phyloP scores from a whole-genome alignment of 2,113 vertebrate genomes.

The Propithecus coquereli region DNA sequence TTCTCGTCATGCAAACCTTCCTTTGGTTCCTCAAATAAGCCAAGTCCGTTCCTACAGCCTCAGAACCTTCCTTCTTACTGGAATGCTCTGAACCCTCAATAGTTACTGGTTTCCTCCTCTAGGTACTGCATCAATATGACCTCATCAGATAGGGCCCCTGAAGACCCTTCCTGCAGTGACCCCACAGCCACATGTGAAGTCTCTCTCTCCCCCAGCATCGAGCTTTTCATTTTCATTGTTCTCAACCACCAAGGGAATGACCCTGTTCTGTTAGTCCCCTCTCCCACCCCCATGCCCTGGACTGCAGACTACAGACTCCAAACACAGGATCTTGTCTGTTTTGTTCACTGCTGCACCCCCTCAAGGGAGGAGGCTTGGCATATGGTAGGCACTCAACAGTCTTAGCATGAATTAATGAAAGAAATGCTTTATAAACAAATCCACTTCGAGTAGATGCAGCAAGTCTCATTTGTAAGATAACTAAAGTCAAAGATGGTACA shows the following conservation, averaged over 20 bases:
- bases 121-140: not conserved
- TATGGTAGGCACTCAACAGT: not conserved
- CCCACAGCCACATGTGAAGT: not conserved
- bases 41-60: not conserved
- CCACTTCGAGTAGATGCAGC: not conserved
- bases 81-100: not conserved
- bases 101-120: not conserved
- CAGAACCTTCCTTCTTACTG: not conserved
- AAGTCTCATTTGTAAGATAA: not conserved
- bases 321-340: not conserved
- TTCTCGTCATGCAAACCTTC: not conserved
- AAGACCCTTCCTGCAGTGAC: not conserved
- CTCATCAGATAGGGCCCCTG: accelerated
- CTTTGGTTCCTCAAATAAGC: not conserved
- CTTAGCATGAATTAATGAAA: not conserved
- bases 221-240: not conserved
- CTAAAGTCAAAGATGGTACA: not conserved
- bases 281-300: not conserved
- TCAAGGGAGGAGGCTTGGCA: too few relatives aligned
- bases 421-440: not conserved
- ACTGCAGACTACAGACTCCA: not conserved
- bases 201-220: too few relatives aligned
- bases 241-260: not conserved
- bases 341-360: not conserved
- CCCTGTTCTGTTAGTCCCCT: too few relatives aligned